These are phyloP conservation scores for Blastobasis adustella DNA, from an alignment of 2,888 invertebrate species.

Conservation along the genomic window DNA sequence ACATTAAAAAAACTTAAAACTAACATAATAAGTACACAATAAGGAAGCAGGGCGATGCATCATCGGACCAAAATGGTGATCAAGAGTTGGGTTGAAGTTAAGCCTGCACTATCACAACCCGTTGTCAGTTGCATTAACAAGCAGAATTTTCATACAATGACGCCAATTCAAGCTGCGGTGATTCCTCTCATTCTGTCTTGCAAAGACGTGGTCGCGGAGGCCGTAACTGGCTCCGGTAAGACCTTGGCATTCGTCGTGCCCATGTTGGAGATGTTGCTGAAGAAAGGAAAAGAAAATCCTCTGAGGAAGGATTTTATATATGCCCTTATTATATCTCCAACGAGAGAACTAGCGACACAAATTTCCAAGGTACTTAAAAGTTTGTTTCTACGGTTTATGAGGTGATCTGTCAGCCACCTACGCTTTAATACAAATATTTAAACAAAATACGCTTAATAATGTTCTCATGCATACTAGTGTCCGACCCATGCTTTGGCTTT, in stretches of 20 bases:
- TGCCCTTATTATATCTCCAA: slow-evolving; percentile 94
- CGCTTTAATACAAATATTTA: background rate
- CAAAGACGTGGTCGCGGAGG: slow-evolving; percentile 98
- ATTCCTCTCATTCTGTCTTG: slow-evolving; percentile 91
- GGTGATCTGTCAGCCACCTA: background rate
- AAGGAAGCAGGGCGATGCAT: too few species aligned
- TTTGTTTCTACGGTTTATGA: background rate
- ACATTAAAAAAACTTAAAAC: too few species aligned
- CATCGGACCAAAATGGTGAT: slow-evolving; percentile 63
- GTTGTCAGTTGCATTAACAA: slow-evolving; percentile 67
- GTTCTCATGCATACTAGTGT: too few species aligned
- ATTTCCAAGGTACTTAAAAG: slow-evolving; percentile 77
- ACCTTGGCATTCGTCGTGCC: slow-evolving; percentile 97
- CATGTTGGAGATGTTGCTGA: slow-evolving; percentile 86
- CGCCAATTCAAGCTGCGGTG: slow-evolving; percentile 86
- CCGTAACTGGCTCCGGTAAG: slow-evolving; percentile 99
- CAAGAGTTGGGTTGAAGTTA: slow-evolving; percentile 57
- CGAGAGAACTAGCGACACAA: slow-evolving; percentile 95
- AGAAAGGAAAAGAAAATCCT: slow-evolving; percentile 74
- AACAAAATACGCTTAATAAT: too few species aligned
- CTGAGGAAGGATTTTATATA: slow-evolving; percentile 87
- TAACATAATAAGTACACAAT: too few species aligned
- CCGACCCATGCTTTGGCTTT: too few species aligned
- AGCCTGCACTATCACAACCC: slow-evolving; percentile 60
- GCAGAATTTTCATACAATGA: slow-evolving; percentile 72